Evolutionary conservation across 2,113 vertebrate species (phyloP).

Genomic region (Otis tarda): DNA sequence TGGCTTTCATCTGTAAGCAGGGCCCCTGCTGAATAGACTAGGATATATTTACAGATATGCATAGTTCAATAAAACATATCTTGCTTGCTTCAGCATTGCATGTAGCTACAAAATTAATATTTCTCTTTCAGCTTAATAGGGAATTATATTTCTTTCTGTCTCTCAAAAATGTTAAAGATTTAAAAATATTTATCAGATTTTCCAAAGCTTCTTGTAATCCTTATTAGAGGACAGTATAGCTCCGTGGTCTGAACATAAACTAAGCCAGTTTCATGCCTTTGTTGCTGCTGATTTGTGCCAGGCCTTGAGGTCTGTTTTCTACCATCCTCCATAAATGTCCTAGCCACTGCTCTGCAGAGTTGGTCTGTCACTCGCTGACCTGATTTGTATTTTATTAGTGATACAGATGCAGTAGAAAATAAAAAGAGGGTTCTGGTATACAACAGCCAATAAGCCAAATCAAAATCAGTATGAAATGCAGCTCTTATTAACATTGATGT

Average conservation of each 20-base stretch:
- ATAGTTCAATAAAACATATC: background rate
- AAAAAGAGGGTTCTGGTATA: background rate
- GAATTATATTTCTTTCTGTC: background rate
- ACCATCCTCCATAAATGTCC: background rate
- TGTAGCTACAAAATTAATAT: background rate
- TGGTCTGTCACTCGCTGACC: background rate
- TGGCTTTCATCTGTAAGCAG: background rate
- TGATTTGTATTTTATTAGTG: background rate
- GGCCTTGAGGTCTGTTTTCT: background rate
- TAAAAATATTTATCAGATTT: background rate
- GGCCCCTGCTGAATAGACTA: background rate
- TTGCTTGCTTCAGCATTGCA: background rate
- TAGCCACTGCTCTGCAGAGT: background rate
- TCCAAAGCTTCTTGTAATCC: background rate
- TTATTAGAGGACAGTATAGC: background rate
- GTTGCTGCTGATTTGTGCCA: background rate
- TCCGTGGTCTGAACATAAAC: background rate
- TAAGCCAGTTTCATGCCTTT: background rate
- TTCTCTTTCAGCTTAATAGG: background rate
- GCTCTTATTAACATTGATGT: background rate
- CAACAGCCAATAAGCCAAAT: background rate
- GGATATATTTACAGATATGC: background rate
- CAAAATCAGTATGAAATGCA: background rate
- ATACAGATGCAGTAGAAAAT: background rate
- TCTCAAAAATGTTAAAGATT: background rate